A percentile compares a stretch with the other conserved stretches of the same genome.
These are phyloP conservation scores for Calephelis virginiensis DNA, from an alignment of 1,140 invertebrate genomes.

Conservation along the genomic window DNA sequence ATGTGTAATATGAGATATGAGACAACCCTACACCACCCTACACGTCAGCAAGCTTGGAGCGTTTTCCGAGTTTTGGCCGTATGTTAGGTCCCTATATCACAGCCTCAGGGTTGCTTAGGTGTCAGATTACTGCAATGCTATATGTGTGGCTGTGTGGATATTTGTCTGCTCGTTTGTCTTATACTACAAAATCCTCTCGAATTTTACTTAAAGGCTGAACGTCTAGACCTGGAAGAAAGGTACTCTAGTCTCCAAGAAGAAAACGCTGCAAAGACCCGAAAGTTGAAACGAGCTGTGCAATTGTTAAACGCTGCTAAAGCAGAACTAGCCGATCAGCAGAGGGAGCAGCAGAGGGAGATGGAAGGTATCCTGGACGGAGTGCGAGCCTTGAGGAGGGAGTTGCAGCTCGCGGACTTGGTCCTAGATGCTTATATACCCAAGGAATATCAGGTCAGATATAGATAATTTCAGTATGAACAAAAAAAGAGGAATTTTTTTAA, in stretches of 20 bases:
- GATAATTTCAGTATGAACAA: too few species aligned
- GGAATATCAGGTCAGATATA: slow-evolving; percentile 82
- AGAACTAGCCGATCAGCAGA: slow-evolving; percentile 92
- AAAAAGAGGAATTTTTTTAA: too few species aligned
- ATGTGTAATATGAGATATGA: too few species aligned
- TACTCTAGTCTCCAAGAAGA: slow-evolving; percentile 97
- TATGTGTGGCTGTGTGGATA: too few species aligned
- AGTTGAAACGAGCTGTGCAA: slow-evolving; percentile 92
- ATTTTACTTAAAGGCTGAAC: slow-evolving; percentile 83
- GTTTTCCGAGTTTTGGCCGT: too few species aligned
- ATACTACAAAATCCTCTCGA: not conserved
- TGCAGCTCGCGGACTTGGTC: slow-evolving; percentile 93
- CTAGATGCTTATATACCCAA: slow-evolving; percentile 94
- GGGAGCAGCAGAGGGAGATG: slow-evolving; percentile 97
- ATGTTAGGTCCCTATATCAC: too few species aligned
- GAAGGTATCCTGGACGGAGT: slow-evolving; percentile 96
- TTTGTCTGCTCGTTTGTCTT: too few species aligned
- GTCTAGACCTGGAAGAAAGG: slow-evolving; percentile 97
- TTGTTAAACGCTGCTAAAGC: slow-evolving; percentile 90
- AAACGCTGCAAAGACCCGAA: slow-evolving; percentile 93
- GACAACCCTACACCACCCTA: too few species aligned
- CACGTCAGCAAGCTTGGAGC: too few species aligned
- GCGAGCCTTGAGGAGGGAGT: slow-evolving; percentile 91
- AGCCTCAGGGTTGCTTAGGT: too few species aligned
- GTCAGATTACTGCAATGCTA: too few species aligned